Conservation (phyloP, 2,797 vertebrate genomes). For the Acanthurus lineatus region DNA sequence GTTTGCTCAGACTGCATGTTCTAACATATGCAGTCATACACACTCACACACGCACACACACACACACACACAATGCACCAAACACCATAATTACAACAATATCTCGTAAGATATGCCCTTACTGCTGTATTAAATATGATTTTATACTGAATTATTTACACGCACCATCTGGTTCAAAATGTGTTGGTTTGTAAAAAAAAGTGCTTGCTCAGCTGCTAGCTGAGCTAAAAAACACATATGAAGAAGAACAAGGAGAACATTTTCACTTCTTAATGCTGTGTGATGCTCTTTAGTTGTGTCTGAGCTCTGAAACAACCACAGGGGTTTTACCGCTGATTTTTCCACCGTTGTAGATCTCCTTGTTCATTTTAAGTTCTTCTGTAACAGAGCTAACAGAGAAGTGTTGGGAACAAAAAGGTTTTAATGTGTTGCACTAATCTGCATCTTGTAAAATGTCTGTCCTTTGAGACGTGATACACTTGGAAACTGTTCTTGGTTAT, state of each 20-base stretch:
- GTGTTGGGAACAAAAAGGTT: background rate
- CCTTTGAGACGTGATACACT: no score
- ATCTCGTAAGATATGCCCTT: background rate
- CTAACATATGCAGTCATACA: background rate
- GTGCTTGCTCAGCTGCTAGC: no score
- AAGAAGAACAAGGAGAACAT: constrained; percentile 4
- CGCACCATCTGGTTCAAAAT: constrained; percentile 40
- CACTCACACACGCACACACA: background rate
- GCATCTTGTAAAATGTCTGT: no score
- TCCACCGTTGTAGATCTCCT: background rate
- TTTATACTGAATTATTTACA: constrained; percentile 39
- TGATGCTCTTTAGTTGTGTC: background rate
- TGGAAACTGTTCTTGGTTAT: no score
- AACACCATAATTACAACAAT: constrained; percentile 3
- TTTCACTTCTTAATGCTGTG: background rate
- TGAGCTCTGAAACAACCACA: background rate
- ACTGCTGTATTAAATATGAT: constrained; percentile 44
- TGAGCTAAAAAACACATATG: constrained; percentile 4
- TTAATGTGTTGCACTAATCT: no score
- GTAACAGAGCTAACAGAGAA: background rate
- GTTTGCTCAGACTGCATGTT: background rate
- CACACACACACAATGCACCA: background rate
- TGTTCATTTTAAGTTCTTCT: background rate
- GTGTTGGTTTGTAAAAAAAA: constrained; percentile 33
- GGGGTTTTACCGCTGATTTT: constrained; percentile 13